Evolutionary conservation across 1,140 invertebrate species (phyloP).

Genomic region (Cyrtorhinus lividipennis): DNA sequence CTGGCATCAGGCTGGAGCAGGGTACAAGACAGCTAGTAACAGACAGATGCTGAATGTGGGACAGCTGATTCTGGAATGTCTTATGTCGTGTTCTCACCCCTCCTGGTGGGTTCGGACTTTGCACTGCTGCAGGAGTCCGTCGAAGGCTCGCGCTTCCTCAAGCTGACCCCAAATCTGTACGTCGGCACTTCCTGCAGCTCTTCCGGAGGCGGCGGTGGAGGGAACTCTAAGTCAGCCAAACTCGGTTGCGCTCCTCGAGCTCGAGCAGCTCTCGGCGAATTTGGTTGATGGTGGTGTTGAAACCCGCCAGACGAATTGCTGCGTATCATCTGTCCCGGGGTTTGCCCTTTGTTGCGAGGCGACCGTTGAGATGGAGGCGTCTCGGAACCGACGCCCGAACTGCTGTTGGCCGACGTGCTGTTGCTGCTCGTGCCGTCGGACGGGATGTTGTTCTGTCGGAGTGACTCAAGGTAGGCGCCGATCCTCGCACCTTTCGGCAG

Average conservation of each 20-base stretch:
- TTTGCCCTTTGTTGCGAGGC: conserved; percentile 44
- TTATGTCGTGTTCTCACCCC: conserved; percentile 24
- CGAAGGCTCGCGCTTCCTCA: conserved; percentile 48
- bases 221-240: conserved; percentile 68
- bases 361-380: conserved; percentile 33
- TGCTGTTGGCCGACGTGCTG: conserved; percentile 18
- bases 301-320: conserved; percentile 66
- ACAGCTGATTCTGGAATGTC: too few species aligned
- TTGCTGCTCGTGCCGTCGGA: conserved; percentile 28
- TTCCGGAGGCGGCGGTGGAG: conserved; percentile 51
- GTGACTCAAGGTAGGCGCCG: conserved; percentile 85
- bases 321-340: conserved; percentile 59
- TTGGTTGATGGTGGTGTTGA: conserved; percentile 40
- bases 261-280: conserved; percentile 32
- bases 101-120: conserved; percentile 28
- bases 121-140: conserved; percentile 41
- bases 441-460: conserved; percentile 43
- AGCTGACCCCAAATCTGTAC: conserved; percentile 44
- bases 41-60: too few species aligned
- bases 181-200: conserved; percentile 34
- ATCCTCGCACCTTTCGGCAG: conserved; percentile 89
- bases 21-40: too few species aligned
- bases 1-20: too few species aligned
- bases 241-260: conserved; percentile 33
- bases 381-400: conserved; percentile 15